These are phyloP conservation scores for Rotaria socialis DNA, from an alignment of 2,888 invertebrate species.

Conservation along the genomic window DNA sequence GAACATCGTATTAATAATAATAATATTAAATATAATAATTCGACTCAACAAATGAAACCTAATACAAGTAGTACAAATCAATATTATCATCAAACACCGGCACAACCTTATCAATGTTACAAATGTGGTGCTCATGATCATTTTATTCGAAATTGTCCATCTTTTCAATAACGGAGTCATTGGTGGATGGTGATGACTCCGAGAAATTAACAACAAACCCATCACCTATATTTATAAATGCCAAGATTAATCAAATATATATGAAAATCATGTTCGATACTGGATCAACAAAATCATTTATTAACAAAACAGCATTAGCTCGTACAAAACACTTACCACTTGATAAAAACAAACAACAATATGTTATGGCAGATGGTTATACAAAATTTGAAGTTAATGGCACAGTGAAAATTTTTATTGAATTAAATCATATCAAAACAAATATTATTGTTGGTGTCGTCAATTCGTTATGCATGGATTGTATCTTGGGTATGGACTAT, in stretches of 20 bases:
- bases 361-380: background rate
- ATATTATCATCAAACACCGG: background rate
- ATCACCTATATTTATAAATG: background rate
- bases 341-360: background rate
- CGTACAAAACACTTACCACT: background rate
- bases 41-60: background rate
- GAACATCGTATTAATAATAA: too few relatives aligned
- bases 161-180: background rate
- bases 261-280: background rate
- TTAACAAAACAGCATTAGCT: background rate
- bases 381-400: slow-evolving; percentile 5
- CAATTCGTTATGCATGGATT: background rate
- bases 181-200: background rate
- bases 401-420: background rate
- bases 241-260: background rate
- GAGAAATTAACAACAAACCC: background rate
- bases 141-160: background rate
- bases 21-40: too few relatives aligned
- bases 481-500: background rate
- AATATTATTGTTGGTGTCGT: too few relatives aligned
- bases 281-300: background rate
- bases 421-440: background rate
- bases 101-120: background rate
- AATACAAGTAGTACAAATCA: background rate
- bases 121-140: background rate